Base-by-base conservation (phyloP, 2,888 invertebrate genomes). In the Perithous albicinctus region DNA sequence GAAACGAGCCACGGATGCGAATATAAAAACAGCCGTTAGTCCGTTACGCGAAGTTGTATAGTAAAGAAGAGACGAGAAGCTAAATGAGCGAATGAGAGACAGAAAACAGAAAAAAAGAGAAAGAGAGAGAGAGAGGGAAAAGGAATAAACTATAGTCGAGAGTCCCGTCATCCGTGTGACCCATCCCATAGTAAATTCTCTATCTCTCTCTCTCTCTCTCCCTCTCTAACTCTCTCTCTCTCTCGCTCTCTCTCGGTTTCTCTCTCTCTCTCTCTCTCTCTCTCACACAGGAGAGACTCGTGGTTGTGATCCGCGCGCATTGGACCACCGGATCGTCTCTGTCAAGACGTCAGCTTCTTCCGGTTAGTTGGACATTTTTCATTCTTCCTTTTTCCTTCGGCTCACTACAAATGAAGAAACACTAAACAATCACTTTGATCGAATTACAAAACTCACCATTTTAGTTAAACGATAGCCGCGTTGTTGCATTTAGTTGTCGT, bases 401-500 rank as follows among this genome's bases (percentile, higher is more conserved):
- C 10, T 38, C 8, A 15, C 64, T 15, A 38, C 26, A 12, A 61
- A 0, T 7, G 20, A 43, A 15, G 10, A 15, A 69, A 48, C 85
- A 87, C 87, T 85, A 86, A n/a, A 89, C 87, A 5, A 1, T 1
- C 18, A 18, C 46, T 46, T 18, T 7, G 48, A 2, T 1, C n/a
- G n/a, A n/a, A 8, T 1, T 5, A 20, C 8, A 20, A 35, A n/a
- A 88, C 89, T 90, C 87, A 89, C 90, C 90, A 88, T 89, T 86
- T 88, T 86, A 84, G 86, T n/a, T 84, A 63, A 78, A 78, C 84
- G 86, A 82, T 85, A 84, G 78, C 85, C 87, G 86, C 88, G 87
- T 89, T 85, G 86, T 74, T 82, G 86, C 90, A 90, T n/a, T n/a
- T 90, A 86, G 88, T 89, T 87, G 87, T 80, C 83, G 70, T 10